phyloP scores from a whole-genome alignment of 2,113 vertebrate species.

The Salvelinus sp. region DNA sequence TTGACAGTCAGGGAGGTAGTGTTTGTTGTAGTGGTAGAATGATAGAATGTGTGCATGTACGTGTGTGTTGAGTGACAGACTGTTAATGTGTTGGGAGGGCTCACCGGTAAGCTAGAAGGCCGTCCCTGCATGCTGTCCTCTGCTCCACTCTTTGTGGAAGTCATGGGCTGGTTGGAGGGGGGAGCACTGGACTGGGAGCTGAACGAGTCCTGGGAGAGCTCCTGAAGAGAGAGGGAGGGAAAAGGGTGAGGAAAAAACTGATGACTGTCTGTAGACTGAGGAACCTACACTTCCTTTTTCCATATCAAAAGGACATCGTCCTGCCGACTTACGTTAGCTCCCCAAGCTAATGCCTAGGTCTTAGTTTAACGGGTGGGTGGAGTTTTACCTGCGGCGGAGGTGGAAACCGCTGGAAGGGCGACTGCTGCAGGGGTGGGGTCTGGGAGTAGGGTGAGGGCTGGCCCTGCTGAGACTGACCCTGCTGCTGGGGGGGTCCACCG shows the following conservation, averaged over 20 bases:
- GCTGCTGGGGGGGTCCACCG: not conserved
- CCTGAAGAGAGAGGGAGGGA: constrained; percentile 69
- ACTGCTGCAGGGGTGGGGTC: constrained; percentile 81
- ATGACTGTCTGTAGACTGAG: not conserved
- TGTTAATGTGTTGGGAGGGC: constrained; percentile 44
- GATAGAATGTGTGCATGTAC: not conserved
- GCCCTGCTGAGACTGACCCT: constrained; percentile 57
- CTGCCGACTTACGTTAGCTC: too few relatives aligned
- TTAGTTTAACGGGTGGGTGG: not conserved
- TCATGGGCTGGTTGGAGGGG: constrained; percentile 88
- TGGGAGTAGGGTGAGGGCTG: constrained; percentile 79
- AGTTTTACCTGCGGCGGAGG: constrained; percentile 89
- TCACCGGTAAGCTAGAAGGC: constrained; percentile 97
- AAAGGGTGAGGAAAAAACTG: not conserved
- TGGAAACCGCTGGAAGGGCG: constrained; percentile 92
- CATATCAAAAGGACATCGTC: too few relatives aligned
- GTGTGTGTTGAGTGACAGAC: too few relatives aligned
- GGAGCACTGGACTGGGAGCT: constrained; percentile 94
- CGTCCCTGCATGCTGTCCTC: constrained; percentile 94
- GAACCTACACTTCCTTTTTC: too few relatives aligned
- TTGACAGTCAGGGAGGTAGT: not conserved
- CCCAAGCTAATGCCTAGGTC: too few relatives aligned
- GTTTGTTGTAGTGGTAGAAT: not conserved
- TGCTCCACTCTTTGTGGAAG: constrained; percentile 91
- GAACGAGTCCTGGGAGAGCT: constrained; percentile 98